Percentiles rank a stretch among this genome's conserved stretches.
These are phyloP conservation scores for Macrobrachium rosenbergii DNA, from an alignment of 1,140 invertebrate species.

Conservation along the genomic window DNA sequence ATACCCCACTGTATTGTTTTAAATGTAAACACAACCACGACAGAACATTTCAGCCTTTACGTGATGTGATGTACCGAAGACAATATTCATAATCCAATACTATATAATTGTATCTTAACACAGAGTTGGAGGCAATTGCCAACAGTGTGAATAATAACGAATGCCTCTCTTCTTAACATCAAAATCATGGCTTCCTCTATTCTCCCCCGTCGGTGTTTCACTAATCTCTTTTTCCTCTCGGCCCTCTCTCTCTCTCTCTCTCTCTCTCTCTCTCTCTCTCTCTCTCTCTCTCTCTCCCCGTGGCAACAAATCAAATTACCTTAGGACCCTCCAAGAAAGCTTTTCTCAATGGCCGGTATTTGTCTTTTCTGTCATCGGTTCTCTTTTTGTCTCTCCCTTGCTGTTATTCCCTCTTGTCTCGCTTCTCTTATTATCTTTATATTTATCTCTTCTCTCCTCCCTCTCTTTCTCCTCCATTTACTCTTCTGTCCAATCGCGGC, in stretches of 20 bases:
- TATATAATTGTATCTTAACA: too few relatives aligned
- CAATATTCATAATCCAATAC: too few relatives aligned
- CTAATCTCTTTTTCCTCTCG: background rate
- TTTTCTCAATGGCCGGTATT: background rate
- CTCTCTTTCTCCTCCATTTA: too few relatives aligned
- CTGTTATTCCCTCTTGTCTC: background rate
- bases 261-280: background rate
- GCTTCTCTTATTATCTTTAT: background rate
- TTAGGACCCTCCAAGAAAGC: background rate
- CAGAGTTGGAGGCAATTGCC: too few relatives aligned
- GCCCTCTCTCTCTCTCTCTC: background rate
- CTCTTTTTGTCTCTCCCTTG: background rate
- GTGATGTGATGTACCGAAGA: too few relatives aligned
- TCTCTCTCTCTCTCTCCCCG: background rate
- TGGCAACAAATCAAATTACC: background rate
- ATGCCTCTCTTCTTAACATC: too few relatives aligned
- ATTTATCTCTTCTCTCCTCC: background rate
- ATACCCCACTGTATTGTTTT: too few relatives aligned
- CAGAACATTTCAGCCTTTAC: too few relatives aligned
- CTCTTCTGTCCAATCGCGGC: background rate
- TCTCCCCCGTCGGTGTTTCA: background rate
- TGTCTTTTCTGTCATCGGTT: background rate
- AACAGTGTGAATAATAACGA: too few relatives aligned
- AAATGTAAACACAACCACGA: too few relatives aligned
- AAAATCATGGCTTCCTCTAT: background rate